Percentiles rank a stretch among this genome's conserved stretches.
Evolutionary conservation across 2,113 vertebrate species (phyloP).

Genomic region (Spilogale gracilis): DNA sequence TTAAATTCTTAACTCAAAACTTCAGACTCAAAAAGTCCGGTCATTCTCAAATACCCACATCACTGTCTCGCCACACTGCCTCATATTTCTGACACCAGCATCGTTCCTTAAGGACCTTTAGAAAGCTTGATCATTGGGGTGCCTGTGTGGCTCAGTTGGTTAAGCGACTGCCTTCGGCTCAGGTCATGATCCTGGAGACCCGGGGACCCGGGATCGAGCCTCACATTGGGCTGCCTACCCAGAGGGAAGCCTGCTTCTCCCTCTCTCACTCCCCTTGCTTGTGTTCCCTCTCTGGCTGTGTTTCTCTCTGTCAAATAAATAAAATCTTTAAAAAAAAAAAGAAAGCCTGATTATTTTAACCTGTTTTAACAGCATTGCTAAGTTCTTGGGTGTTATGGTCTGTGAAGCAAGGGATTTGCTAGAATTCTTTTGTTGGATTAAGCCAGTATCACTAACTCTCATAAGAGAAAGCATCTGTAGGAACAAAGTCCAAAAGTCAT

Average conservation of each 20-base stretch:
- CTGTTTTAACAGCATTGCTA: neutral
- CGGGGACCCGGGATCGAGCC: too few relatives aligned
- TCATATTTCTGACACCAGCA: neutral
- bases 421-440: constrained; percentile 7
- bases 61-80: too few relatives aligned
- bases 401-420: neutral
- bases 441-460: neutral
- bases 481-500: neutral
- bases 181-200: too few relatives aligned
- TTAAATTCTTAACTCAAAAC: neutral
- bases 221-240: too few relatives aligned
- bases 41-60: neutral
- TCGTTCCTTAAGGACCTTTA: neutral
- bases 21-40: neutral
- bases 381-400: neutral
- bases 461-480: neutral
- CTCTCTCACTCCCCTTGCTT: too few relatives aligned
- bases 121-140: neutral
- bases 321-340: too few relatives aligned
- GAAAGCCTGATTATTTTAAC: neutral
- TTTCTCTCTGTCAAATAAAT: too few relatives aligned
- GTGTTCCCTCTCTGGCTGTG: too few relatives aligned
- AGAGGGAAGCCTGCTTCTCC: too few relatives aligned
- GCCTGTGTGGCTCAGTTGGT: too few relatives aligned
- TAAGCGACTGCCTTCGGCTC: too few relatives aligned